Base-by-base conservation (phyloP, 2,113 vertebrate genomes). In the Orientallactaga bullata region DNA sequence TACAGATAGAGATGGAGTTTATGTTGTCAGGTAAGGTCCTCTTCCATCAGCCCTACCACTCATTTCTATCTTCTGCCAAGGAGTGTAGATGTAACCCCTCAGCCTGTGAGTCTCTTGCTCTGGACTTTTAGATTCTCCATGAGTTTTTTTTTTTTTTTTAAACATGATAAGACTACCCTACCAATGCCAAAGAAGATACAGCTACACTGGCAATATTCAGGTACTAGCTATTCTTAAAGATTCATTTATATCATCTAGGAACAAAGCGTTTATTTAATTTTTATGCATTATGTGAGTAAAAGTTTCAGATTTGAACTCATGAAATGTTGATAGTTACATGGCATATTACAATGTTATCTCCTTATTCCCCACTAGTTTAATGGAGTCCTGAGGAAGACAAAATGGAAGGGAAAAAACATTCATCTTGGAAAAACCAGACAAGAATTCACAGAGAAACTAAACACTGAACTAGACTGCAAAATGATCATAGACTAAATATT, bases 1-100 rank as follows among this genome's bases (percentile, higher is more conserved):
- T 28, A 28, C 26, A 30, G 8, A 30, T 65, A 20, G 17, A 17
- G 28, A 82, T 51, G 42, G 39, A 51, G 47, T 51, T 2, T 8
- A 5, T 2, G 26, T 18, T 65, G 16, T 1, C 16, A 3, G 18
- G 0, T 20, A 30, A 35, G 39, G 8, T 20, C 24, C 2, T 1
- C 58, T 82, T 26, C 28, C 16, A 8, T 35, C 15, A 39, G 17
- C 8, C 20, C 4, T 21, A 28, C 13, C 15, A 11, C 4, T 65
- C 37, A 26, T 6, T 3, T 58, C 35, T 82, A 24, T 30, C 79
- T 82, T 65, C 4, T 42, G 61, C 28, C 26, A 26, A 82, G 3
- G 26, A 10, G 24, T 30, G 42, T 28, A 11, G 39, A 82, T 20
- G 3, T 65, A 39, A 17, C 28, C 16, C 1, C 5, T 65, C 18